phyloP scores from a whole-genome alignment of 1,140 invertebrate genomes.

The Tetragnatha versicolor region DNA sequence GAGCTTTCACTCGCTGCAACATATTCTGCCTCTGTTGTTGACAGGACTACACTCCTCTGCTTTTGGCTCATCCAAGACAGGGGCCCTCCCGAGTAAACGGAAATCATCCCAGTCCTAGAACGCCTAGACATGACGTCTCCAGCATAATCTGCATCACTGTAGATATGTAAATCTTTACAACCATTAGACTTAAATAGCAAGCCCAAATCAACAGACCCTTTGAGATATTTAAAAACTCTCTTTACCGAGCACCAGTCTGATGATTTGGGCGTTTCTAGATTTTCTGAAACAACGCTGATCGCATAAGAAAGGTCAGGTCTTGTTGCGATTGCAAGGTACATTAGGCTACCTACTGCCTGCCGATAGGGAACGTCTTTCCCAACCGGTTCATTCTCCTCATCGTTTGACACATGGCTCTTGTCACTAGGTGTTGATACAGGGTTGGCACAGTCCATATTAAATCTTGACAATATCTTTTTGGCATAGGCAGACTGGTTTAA shows the following conservation, averaged over 20 bases:
- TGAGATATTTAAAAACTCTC: slow-evolving; percentile 65
- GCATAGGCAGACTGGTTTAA: too few species aligned
- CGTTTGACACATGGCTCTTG: too few species aligned
- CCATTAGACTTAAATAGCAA: slow-evolving; percentile 1
- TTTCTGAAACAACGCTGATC: slow-evolving; percentile 59
- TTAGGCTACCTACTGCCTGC: too few species aligned
- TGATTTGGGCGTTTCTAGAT: background rate
- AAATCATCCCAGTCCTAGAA: slow-evolving; percentile 35
- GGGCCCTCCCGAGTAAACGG: background rate
- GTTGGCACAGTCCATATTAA: too few species aligned
- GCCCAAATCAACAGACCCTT: slow-evolving; percentile 61
- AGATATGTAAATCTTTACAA: slow-evolving; percentile 29
- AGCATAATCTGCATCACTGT: slow-evolving; percentile 60
- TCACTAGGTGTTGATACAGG: too few species aligned
- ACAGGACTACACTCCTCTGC: slow-evolving; percentile 24
- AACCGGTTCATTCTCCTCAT: too few species aligned
- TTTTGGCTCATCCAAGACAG: slow-evolving; percentile 28
- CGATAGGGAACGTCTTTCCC: too few species aligned
- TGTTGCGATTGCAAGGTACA: slow-evolving; percentile 62
- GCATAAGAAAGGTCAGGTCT: slow-evolving; percentile 66
- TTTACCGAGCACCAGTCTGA: slow-evolving; percentile 62
- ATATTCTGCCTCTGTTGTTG: slow-evolving; percentile 51
- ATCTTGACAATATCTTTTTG: too few species aligned
- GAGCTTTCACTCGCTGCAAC: slow-evolving; percentile 35
- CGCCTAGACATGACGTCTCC: slow-evolving; percentile 17